Conservation (phyloP, 2,113 vertebrate species). For the Bucco capensis region DNA sequence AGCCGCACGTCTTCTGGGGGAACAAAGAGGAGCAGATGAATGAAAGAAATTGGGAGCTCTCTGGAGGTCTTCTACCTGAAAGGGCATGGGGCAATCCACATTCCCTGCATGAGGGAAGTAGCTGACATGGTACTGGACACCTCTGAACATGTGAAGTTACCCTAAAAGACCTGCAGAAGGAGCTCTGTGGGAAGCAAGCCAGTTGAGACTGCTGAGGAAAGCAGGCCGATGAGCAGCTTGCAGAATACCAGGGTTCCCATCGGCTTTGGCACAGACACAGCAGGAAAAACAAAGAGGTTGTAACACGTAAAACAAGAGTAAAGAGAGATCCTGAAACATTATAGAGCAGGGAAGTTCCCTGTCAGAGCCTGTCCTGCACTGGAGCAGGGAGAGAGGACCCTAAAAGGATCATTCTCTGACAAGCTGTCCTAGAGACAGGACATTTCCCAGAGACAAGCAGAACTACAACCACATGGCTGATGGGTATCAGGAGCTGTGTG, state of each 20-base stretch:
- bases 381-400: not conserved
- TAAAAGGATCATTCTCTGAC: not conserved
- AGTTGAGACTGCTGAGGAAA: not conserved
- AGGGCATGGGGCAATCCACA: not conserved
- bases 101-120: not conserved
- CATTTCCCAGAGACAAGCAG: not conserved
- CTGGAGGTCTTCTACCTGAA: not conserved
- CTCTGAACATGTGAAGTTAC: not conserved
- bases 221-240: not conserved
- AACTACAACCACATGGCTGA: not conserved
- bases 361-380: not conserved
- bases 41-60: not conserved
- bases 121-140: not conserved
- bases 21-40: not conserved
- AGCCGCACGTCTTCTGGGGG: constrained; percentile 80
- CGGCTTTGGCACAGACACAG: not conserved
- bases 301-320: not conserved
- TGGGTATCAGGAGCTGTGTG: not conserved
- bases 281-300: not conserved
- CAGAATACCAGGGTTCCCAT: not conserved
- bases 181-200: not conserved
- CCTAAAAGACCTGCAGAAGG: not conserved
- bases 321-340: not conserved
- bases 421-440: not conserved
- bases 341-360: not conserved